phyloP scores from a whole-genome alignment of 2,888 invertebrate genomes.

The Ennomos quercinarius region DNA sequence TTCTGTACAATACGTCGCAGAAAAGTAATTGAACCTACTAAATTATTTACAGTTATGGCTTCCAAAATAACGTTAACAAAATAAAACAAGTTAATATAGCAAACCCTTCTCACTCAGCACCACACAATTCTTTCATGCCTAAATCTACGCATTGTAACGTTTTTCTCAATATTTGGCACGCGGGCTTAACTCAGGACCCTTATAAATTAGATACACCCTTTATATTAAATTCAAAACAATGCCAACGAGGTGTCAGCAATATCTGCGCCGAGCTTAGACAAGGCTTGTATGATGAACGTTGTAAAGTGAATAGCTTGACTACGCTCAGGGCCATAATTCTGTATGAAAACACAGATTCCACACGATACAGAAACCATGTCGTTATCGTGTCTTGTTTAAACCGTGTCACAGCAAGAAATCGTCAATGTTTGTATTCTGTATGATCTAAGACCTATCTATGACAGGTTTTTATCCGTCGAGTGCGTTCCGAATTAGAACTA shows the following conservation, averaged over 20 bases:
- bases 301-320: conserved; percentile 8
- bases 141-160: conserved; percentile 5
- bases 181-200: conserved; percentile 18
- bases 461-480: too few relatives aligned
- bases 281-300: conserved; percentile 15
- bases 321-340: too few relatives aligned
- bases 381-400: too few relatives aligned
- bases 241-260: conserved; percentile 24
- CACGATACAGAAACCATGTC: too few relatives aligned
- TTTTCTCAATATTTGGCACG: conserved; percentile 3
- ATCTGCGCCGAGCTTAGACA: conserved; percentile 27
- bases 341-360: too few relatives aligned
- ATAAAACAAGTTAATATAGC: not conserved
- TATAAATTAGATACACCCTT: conserved; percentile 47
- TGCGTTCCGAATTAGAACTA: too few relatives aligned
- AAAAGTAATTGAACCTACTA: too few relatives aligned
- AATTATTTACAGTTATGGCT: too few relatives aligned
- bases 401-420: too few relatives aligned
- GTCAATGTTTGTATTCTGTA: too few relatives aligned
- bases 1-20: too few relatives aligned
- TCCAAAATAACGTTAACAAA: not conserved
- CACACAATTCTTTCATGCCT: not conserved
- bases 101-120: conserved; percentile 1
- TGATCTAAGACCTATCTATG: too few relatives aligned
- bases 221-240: conserved; percentile 47